A percentile compares a stretch with the other conserved stretches of the same genome.
phyloP scores from a whole-genome alignment of 1,140 invertebrate genomes.

The Platyscapa corneri region DNA sequence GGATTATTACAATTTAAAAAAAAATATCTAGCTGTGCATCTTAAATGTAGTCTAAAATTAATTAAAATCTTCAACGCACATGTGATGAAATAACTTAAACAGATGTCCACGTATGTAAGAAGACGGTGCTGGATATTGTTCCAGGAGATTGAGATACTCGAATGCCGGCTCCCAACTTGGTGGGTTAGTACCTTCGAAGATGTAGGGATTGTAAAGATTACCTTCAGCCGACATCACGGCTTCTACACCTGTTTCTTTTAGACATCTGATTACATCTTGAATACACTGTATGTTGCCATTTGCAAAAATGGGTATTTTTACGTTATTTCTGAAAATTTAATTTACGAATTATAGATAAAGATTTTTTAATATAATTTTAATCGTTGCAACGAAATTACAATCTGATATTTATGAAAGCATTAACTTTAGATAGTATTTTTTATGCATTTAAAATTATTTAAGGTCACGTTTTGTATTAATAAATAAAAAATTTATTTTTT shows the following conservation, averaged over 20 bases:
- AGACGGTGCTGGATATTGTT: slow-evolving; percentile 90
- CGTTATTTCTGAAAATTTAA: slow-evolving; percentile 79
- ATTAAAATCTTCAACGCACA: slow-evolving; percentile 79
- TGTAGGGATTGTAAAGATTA: slow-evolving; percentile 94
- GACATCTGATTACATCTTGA: slow-evolving; percentile 89
- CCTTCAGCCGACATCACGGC: slow-evolving; percentile 96
- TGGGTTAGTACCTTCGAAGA: slow-evolving; percentile 87
- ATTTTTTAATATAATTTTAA: neutral
- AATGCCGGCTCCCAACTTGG: slow-evolving; percentile 91
- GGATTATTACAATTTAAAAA: neutral
- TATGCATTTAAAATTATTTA: too few relatives aligned
- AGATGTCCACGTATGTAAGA: slow-evolving; percentile 95
- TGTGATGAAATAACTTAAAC: slow-evolving; percentile 97
- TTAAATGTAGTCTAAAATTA: neutral
- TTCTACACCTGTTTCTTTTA: slow-evolving; percentile 89
- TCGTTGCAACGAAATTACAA: too few relatives aligned
- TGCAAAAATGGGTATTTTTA: slow-evolving; percentile 95
- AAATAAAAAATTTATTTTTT: too few relatives aligned
- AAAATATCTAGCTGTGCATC: neutral
- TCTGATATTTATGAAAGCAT: too few relatives aligned
- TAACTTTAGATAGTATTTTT: too few relatives aligned
- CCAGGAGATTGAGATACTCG: slow-evolving; percentile 91
- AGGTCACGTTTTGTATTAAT: too few relatives aligned
- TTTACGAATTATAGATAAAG: neutral
- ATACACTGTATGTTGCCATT: slow-evolving; percentile 98